phyloP scores from a whole-genome alignment of 2,888 invertebrate genomes.

The Agriotes lineatus region DNA sequence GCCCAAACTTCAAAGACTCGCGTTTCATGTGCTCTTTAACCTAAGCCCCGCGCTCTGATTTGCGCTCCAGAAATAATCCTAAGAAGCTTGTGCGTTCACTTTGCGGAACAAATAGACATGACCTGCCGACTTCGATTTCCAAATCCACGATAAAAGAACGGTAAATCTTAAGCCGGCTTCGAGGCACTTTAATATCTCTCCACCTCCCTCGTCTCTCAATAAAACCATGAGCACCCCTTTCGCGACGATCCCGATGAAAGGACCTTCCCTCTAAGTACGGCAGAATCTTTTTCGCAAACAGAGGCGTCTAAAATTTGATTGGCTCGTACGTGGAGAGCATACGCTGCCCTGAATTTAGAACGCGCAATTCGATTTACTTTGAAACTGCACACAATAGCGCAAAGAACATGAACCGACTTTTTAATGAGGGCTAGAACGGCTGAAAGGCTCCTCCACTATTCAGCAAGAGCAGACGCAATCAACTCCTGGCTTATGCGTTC shows the following conservation, averaged over 20 bases:
- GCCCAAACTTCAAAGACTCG: not conserved
- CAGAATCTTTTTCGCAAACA: slow-evolving; percentile 3
- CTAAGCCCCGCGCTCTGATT: not conserved
- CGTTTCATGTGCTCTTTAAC: not conserved
- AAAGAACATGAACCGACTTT: too few species aligned
- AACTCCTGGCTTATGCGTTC: not conserved
- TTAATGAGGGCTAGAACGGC: too few species aligned
- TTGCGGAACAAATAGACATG: slow-evolving; percentile 9
- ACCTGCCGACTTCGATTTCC: not conserved
- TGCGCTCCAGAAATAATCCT: slow-evolving; percentile 12
- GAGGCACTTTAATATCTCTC: slow-evolving; percentile 11
- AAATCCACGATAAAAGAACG: slow-evolving; percentile 16
- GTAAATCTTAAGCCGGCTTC: slow-evolving; percentile 10
- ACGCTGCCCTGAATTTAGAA: too few species aligned
- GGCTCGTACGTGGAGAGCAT: not conserved
- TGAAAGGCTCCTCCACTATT: not conserved
- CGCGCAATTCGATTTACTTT: too few species aligned
- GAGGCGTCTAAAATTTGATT: not conserved
- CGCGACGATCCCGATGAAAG: not conserved
- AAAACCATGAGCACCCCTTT: slow-evolving; percentile 10
- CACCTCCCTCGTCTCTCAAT: not conserved
- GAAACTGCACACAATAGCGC: too few species aligned
- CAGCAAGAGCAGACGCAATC: not conserved
- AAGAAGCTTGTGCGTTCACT: slow-evolving; percentile 23
- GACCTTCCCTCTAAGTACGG: not conserved